Evolutionary conservation across 2,113 vertebrate species (phyloP).

Genomic region (Rallus limicola): DNA sequence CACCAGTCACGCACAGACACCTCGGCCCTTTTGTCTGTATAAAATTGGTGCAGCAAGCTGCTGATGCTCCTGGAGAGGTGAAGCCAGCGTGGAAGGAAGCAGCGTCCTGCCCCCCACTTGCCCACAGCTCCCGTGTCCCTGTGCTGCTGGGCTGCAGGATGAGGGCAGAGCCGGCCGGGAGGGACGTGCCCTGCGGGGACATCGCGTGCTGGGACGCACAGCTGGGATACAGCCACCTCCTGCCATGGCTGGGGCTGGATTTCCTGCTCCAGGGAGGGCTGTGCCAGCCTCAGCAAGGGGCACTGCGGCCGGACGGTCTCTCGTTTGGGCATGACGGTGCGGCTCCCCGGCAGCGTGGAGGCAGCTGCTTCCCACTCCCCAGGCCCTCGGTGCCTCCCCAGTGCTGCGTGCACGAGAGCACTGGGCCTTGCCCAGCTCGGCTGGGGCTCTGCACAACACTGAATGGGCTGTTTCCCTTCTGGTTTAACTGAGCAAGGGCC

Average conservation of each 20-base stretch:
- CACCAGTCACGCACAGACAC: neutral
- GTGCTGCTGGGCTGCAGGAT: neutral
- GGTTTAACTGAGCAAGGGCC: neutral
- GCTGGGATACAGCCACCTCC: neutral
- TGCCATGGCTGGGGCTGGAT: neutral
- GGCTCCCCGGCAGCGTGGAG: accelerated
- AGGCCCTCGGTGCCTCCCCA: neutral
- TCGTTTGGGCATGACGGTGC: neutral
- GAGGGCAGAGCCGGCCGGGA: neutral
- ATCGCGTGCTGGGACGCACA: neutral
- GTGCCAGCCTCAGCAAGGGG: neutral
- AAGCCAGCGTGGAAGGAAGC: neutral
- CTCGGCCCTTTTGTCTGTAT: neutral
- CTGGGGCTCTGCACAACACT: neutral
- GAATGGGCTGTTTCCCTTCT: neutral
- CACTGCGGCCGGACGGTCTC: neutral
- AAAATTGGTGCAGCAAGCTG: neutral
- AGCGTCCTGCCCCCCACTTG: neutral
- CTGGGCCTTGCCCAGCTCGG: neutral
- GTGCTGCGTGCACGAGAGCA: neutral
- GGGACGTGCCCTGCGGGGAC: neutral
- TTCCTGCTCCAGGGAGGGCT: neutral
- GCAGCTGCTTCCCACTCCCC: neutral
- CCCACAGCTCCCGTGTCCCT: neutral
- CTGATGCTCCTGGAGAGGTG: neutral